Conservation (phyloP, 2,113 vertebrate species). For the Salvelinus sp. region DNA sequence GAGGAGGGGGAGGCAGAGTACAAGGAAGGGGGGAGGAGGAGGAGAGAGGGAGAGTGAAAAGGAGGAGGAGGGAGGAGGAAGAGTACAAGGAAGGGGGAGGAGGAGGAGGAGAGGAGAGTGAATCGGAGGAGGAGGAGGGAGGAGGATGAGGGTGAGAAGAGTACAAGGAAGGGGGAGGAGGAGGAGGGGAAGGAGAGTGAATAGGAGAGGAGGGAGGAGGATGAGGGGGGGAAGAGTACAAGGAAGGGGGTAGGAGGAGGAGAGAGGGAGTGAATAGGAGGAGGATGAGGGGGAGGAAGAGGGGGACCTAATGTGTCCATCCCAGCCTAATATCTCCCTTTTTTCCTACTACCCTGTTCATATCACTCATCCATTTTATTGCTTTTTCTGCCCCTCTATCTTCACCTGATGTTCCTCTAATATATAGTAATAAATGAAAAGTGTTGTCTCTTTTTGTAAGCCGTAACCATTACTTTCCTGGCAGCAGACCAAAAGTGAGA, state of each 20-base stretch:
- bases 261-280: conserved; percentile 19
- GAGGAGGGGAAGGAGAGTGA: conserved; percentile 14
- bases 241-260: conserved; percentile 1
- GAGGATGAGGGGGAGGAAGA: conserved; percentile 6
- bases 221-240: conserved; percentile 2
- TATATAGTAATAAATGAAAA: conserved; percentile 55
- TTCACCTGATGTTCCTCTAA: conserved; percentile 47
- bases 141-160: conserved; percentile 8
- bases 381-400: conserved; percentile 26
- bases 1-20: conserved; percentile 5
- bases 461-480: conserved; percentile 56
- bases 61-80: conserved; percentile 1
- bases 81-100: too few species aligned
- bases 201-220: conserved; percentile 19
- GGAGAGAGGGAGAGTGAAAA: conserved; percentile 15
- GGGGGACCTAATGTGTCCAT: conserved; percentile 36
- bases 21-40: conserved; percentile 4
- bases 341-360: conserved; percentile 4
- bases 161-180: not conserved
- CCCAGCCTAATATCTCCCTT: conserved; percentile 22
- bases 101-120: too few species aligned
- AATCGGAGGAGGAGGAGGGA: conserved; percentile 3
- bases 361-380: conserved; percentile 28
- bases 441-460: conserved; percentile 20
- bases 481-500: conserved; percentile 53